A percentile compares a stretch with the other conserved stretches of the same genome.
Conservation (phyloP, 1,140 invertebrate genomes). For the Phortica variegata region DNA sequence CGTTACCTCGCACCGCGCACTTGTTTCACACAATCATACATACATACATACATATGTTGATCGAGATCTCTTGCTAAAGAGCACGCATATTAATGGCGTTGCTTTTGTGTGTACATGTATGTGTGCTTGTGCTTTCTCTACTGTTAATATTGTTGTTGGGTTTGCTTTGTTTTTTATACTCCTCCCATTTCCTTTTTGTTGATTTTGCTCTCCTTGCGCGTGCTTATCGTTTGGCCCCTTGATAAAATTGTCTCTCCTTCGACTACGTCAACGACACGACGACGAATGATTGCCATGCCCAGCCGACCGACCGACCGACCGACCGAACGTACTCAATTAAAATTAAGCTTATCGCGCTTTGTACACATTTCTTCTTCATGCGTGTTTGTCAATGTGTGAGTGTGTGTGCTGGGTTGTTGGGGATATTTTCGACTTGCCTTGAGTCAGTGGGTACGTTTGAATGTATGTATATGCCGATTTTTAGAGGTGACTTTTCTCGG, state of each 20-base stretch:
- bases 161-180: too few relatives aligned
- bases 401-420: constrained; percentile 24
- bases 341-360: constrained; percentile 51
- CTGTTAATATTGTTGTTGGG: too few relatives aligned
- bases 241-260: constrained; percentile 43
- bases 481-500: constrained; percentile 53
- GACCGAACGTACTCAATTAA: constrained; percentile 33
- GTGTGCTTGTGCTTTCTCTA: constrained; percentile 13
- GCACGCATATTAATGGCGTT: neutral
- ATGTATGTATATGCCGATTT: constrained; percentile 12
- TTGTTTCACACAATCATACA: too few relatives aligned
- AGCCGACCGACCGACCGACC: too few relatives aligned
- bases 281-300: constrained; percentile 11
- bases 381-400: constrained; percentile 3
- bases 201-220: too few relatives aligned
- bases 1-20: too few relatives aligned
- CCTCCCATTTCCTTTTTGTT: too few relatives aligned
- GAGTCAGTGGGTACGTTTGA: constrained; percentile 1
- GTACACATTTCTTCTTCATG: constrained; percentile 16
- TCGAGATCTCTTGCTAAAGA: too few relatives aligned
- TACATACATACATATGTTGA: neutral
- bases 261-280: too few relatives aligned
- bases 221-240: constrained; percentile 28
- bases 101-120: constrained; percentile 5
- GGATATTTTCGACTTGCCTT: constrained; percentile 36